These are phyloP conservation scores for Oophaga pumilio DNA, from an alignment of 2,113 vertebrate genomes.

Conservation along the genomic window DNA sequence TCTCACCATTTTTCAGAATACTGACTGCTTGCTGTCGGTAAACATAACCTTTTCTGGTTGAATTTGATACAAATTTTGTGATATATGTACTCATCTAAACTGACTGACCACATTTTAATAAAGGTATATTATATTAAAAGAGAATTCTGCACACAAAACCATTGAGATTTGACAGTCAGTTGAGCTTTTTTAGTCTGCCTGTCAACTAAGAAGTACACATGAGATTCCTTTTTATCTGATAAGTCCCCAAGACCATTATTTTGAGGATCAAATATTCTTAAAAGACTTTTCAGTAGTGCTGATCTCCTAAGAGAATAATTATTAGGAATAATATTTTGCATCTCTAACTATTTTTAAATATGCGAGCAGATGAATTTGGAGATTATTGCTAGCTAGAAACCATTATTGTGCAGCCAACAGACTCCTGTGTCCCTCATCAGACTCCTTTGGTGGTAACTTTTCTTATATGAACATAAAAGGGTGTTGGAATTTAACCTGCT, in stretches of 20 bases:
- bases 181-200: not conserved
- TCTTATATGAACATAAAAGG: too few relatives aligned
- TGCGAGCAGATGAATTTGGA: not conserved
- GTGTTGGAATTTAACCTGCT: too few relatives aligned
- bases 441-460: too few relatives aligned
- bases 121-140: not conserved
- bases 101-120: not conserved
- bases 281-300: too few relatives aligned
- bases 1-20: not conserved
- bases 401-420: too few relatives aligned
- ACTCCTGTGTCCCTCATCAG: too few relatives aligned
- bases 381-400: not conserved
- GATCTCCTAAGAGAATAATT: too few relatives aligned
- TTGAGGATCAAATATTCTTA: too few relatives aligned
- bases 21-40: too few relatives aligned
- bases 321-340: not conserved
- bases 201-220: not conserved
- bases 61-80: too few relatives aligned
- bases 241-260: too few relatives aligned
- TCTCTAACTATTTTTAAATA: not conserved
- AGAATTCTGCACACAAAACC: not conserved
- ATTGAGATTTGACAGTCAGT: not conserved
- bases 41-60: too few relatives aligned
- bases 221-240: not conserved
- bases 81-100: not conserved